These are phyloP conservation scores for Streptopelia turtur DNA, from an alignment of 2,797 vertebrate species.

Conservation along the genomic window DNA sequence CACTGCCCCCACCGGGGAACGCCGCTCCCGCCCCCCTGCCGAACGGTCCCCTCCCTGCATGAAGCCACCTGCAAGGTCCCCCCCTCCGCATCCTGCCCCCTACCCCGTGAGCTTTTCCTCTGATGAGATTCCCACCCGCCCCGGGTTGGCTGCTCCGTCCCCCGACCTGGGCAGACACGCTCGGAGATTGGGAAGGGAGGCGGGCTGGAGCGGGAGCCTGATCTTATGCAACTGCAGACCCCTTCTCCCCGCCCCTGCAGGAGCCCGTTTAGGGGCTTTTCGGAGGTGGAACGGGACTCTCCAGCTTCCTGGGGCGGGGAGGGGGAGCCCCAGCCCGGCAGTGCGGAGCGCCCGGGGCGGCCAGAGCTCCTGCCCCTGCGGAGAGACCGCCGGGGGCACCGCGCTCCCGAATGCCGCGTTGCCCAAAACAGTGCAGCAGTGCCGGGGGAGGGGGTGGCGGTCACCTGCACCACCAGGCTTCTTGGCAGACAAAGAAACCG, in stretches of 20 bases:
- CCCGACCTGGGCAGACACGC: neutral
- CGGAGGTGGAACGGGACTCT: neutral
- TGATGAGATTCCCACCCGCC: neutral
- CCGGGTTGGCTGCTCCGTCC: neutral
- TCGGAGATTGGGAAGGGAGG: neutral
- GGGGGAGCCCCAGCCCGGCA: neutral
- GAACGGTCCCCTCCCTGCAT: neutral
- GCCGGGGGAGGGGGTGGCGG: neutral
- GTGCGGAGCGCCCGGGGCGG: neutral
- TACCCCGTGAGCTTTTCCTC: neutral
- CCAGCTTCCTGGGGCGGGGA: neutral
- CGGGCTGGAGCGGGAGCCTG: neutral
- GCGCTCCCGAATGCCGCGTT: neutral
- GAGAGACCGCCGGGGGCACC: neutral
- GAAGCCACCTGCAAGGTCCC: neutral
- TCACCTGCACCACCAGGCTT: neutral
- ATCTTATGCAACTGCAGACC: neutral
- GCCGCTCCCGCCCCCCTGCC: no score
- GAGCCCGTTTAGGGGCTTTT: neutral
- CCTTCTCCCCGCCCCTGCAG: neutral
- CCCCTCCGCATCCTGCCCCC: neutral
- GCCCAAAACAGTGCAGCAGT: neutral
- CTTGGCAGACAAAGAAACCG: neutral
- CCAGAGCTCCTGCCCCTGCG: neutral
- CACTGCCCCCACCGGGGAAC: neutral